Evolutionary conservation across 2,888 invertebrate genomes (phyloP), one percentile per base, ranked within the genome.

Genomic region (Drosophila nigritarsus): DNA sequence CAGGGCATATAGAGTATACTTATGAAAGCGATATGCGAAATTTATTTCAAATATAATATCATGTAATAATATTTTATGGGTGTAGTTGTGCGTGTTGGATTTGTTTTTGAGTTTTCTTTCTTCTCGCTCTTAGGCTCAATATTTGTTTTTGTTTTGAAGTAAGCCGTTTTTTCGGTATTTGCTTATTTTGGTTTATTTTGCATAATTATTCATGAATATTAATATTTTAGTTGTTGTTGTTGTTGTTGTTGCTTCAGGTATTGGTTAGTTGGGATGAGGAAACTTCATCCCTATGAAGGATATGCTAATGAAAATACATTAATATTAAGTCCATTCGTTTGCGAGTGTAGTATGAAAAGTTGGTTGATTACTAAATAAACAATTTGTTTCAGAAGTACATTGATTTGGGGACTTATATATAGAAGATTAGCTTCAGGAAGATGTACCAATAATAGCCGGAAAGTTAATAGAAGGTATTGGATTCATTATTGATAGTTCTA

Each of bases 201-300:
- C 58, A 70, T 60, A 71, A 73, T 83, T 78, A 82, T 76, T 73
- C 78, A 78, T 76, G 86, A 71, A 80, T 78, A 83, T 76, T 75
- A 75, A 65, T 76, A 78, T 18, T 61, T 2, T 15, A 9, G 27
- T 15, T 15, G 9, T 15, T 27, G 58, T 32, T 15, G 9, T 15
- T 27, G 58, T 32, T 49, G 40, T 27, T 38, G 30, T n/a, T n/a
- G 27, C 15, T 27, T 27, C 7, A 11, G n/a, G 15, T 27, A 27
- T 24, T 24, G 13, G 56, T 38, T 60, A 2, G 9, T 15, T 20
- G 6, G 13, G 3, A 40, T 40, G 18, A 7, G 27, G 8, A 13
- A 42, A 32, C 32, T 27, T 27, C 8, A n/a, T 8, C 56, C 13
- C 38, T 3, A 40, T 32, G 18, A 59, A 40, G 24, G 27, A 53